Evolutionary conservation across 2,113 vertebrate genomes (phyloP), one percentile per base, ranked within the genome.

Genomic region (Ancistrus triradiatus): DNA sequence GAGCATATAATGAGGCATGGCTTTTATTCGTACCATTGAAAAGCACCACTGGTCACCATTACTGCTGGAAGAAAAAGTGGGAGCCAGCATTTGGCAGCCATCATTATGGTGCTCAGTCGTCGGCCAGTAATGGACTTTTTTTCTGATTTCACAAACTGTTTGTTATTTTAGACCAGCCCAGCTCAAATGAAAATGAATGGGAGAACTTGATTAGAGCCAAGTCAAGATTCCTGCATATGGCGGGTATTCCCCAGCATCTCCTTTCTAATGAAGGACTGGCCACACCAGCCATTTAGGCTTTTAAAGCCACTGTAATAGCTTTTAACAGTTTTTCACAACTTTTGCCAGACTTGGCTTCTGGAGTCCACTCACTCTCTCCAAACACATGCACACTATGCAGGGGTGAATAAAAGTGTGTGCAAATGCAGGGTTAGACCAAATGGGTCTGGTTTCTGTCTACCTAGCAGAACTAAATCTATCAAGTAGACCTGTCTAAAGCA

Each of bases 61-160:
- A 56, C 10, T 24, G 50, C 17, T 46, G 27, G 51, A 52, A 60
- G 38, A 22, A 11, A 44, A 17, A 38, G 38, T 46, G 48, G 58
- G 24, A 56, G 22, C 21, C 4, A 10, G 40, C 13, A 11, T 66
- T 59, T 66, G 68, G 49, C 59, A 48, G 51, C 14, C 24, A 18
- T 66, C 61, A 28, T 63, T 72, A 58, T 52, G 19, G 22, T 37
- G 24, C 53, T 59, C 37, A 40, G 59, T 43, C 59, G 56, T 73
- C 68, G 68, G 64, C 56, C 70, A 78, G 75, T 75, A 71, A 78
- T 63, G 9, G 31, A 43, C 35, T 21, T 21, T 50, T 50, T 33
- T 33, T 33, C 28, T 33, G 28, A 33, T 33, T 33, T 33, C 9
- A 28, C 56, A 68, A 59, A 70, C 64, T 40, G 70, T 65, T 78